phyloP scores from a whole-genome alignment of 2,113 vertebrate species.

The Saimiri boliviensis region DNA sequence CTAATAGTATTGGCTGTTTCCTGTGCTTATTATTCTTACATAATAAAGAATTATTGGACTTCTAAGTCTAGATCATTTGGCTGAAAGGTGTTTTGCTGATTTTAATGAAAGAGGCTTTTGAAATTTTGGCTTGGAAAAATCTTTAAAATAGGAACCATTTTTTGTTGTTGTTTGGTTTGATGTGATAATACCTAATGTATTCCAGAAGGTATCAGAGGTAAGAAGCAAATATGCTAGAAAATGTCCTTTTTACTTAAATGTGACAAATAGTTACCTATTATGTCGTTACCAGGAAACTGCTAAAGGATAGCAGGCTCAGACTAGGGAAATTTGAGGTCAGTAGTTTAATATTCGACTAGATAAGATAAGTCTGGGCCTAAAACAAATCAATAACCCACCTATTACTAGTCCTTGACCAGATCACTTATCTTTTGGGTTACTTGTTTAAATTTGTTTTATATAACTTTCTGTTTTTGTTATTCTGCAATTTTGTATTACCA shows the following conservation, averaged over 20 bases:
- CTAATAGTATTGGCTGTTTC: not conserved
- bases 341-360: conserved; percentile 14
- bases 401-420: not conserved
- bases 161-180: conserved; percentile 32
- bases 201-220: not conserved
- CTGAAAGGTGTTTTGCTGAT: not conserved
- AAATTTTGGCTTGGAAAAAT: conserved; percentile 16
- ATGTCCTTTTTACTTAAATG: conserved; percentile 14
- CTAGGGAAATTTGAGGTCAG: not conserved
- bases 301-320: not conserved
- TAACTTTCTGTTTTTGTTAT: conserved; percentile 11
- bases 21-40: not conserved
- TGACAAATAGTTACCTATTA: not conserved
- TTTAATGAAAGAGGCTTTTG: not conserved
- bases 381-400: not conserved
- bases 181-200: not conserved
- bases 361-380: not conserved
- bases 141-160: conserved; percentile 12
- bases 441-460: conserved; percentile 23
- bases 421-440: not conserved
- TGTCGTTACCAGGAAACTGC: not conserved
- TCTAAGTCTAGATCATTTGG: not conserved
- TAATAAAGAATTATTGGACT: not conserved
- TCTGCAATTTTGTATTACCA: not conserved
- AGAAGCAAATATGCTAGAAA: not conserved